These are phyloP conservation scores for Delia radicum DNA, from an alignment of 1,140 invertebrate species.

Conservation along the genomic window DNA sequence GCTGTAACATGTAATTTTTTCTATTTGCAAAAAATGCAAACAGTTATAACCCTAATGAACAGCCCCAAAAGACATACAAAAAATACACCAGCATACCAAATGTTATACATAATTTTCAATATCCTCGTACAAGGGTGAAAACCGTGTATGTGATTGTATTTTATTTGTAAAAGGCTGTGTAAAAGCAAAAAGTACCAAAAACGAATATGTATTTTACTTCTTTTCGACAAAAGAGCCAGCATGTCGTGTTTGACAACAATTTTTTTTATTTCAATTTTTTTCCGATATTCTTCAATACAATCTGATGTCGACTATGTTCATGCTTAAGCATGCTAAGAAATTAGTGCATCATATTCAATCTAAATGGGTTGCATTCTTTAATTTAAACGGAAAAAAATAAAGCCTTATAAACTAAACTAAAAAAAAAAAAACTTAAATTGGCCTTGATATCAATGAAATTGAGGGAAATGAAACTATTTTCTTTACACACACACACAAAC, in stretches of 20 bases:
- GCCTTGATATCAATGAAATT: background rate
- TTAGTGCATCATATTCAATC: background rate
- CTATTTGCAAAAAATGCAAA: no score
- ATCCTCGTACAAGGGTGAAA: no score
- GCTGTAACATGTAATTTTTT: no score
- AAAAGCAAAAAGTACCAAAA: background rate
- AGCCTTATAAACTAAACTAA: no score
- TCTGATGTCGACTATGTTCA: background rate
- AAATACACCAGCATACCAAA: no score
- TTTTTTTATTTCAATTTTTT: background rate
- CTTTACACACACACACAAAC: background rate
- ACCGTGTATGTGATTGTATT: no score
- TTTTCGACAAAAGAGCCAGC: background rate
- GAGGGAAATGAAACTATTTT: background rate
- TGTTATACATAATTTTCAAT: no score
- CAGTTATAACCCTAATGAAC: no score
- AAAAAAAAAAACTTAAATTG: background rate
- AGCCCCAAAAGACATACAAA: no score
- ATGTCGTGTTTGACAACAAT: background rate
- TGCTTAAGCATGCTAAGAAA: background rate
- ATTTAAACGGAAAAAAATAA: no score
- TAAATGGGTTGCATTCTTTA: background rate
- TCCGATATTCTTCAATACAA: background rate
- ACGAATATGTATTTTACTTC: background rate
- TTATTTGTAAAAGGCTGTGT: background rate